phyloP scores from a whole-genome alignment of 2,888 invertebrate species.

The Pterobdella sp. region DNA sequence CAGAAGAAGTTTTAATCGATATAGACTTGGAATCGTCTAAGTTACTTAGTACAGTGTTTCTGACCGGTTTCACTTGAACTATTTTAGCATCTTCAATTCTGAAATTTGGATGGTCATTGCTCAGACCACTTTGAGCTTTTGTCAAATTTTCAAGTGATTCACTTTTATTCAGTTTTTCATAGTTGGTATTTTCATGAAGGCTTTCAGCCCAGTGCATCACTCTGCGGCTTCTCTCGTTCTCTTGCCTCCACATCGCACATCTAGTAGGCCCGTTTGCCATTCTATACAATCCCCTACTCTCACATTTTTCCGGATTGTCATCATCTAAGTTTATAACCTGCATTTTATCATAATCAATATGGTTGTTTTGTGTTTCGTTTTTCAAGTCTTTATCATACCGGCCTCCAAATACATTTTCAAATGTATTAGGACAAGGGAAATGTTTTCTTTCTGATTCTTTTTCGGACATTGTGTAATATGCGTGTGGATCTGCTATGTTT shows the following conservation, averaged over 20 bases:
- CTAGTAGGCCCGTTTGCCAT: neutral
- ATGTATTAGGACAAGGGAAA: neutral
- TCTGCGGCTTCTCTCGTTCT: constrained; percentile 21
- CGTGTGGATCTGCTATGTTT: neutral
- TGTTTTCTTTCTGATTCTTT: neutral
- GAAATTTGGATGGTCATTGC: neutral
- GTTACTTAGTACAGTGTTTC: neutral
- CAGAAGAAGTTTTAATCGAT: neutral
- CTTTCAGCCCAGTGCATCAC: constrained; percentile 11
- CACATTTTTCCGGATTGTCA: neutral
- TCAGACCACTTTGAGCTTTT: neutral
- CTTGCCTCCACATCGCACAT: constrained; percentile 14
- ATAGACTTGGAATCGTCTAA: neutral
- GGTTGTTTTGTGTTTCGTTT: constrained; percentile 7
- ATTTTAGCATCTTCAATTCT: neutral
- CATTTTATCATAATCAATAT: neutral
- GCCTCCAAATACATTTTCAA: constrained; percentile 23
- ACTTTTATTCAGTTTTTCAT: neutral
- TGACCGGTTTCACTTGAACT: neutral
- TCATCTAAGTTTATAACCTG: neutral
- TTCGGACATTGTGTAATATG: neutral
- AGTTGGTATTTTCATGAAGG: neutral
- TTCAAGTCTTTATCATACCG: neutral
- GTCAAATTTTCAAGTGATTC: neutral
- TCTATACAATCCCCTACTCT: neutral